phyloP scores from a whole-genome alignment of 2,113 vertebrate species.

The Tretioscincus oriximinensis region DNA sequence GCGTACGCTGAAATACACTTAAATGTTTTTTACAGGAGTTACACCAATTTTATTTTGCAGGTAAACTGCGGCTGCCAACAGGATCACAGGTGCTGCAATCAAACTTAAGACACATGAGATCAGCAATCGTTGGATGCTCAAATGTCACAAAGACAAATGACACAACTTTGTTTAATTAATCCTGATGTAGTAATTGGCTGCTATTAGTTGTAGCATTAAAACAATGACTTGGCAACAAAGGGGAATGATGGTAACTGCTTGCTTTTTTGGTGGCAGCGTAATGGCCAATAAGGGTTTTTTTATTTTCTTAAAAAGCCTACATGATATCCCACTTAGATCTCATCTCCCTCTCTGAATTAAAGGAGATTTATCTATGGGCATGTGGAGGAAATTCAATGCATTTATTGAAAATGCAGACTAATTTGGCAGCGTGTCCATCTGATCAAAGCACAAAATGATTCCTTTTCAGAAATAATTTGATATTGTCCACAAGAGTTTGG shows the following conservation, averaged over 20 bases:
- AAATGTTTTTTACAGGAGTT: not conserved
- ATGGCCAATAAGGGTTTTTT: not conserved
- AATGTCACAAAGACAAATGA: not conserved
- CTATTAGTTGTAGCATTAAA: not conserved
- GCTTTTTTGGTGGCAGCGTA: not conserved
- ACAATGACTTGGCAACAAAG: not conserved
- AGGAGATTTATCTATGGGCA: not conserved
- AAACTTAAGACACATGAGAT: not conserved
- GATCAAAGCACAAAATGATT: not conserved
- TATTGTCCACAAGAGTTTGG: conserved; percentile 2
- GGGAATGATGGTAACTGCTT: not conserved
- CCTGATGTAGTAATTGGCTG: not conserved
- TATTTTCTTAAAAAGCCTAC: not conserved
- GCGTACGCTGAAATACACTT: not conserved
- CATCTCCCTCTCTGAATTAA: rapidly evolving
- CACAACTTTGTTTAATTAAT: not conserved
- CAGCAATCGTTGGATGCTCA: not conserved
- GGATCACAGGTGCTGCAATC: not conserved
- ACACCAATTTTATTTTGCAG: conserved; percentile 8
- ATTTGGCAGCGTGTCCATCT: not conserved
- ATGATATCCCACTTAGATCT: not conserved
- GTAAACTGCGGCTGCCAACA: not conserved
- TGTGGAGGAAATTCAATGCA: not conserved
- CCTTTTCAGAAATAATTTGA: conserved; percentile 1
- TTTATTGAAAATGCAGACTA: not conserved